Evolutionary conservation across 2,888 invertebrate species (phyloP), one percentile per base, ranked within the genome.

Genomic region (Heliconius aoede): DNA sequence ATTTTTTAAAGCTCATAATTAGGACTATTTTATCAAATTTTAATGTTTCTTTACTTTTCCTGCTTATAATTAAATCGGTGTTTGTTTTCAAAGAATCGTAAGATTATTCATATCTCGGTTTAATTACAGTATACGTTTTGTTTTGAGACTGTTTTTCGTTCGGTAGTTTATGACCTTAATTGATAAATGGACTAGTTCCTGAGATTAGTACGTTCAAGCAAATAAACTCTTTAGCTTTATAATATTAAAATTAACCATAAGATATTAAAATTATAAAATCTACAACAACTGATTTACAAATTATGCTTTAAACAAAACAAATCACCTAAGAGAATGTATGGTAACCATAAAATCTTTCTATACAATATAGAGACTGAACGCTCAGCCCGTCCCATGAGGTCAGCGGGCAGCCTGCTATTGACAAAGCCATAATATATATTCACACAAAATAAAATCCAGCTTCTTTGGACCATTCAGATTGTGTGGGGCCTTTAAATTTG

Each of bases 401-500:
- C 78, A 76, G 61, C 58, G 51, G 67, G 76, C 32, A 72, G 61
- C 58, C 74, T 79, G 79, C 82, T 80, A 79, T 79, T 79, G 76
- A 79, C 76, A 80, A 82, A 82, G 82, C 76, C 73, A 81, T 83
- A 80, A 81, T 80, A 84, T 78, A 79, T 79, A 73, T 73, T 76
- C 76, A 64, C 78, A 79, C 79, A 78, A 76, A 79, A 79, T 79
- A 79, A 79, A 78, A 78, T 64, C 69, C 76, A 69, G 74, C 72
- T 72, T 74, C 77, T 60, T 64, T 72, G 15, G 58, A 28, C 68
- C 64, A 73, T 79, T 72, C 69, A 64, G 65, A 71, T 58, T 28
- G 72, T 40, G 28, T 61, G 13, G 61, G 73, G 77, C 74, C 60
- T 55, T 32, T 72, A 72, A 40, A 21, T 26, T 11, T 61, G 46